Base-by-base conservation (phyloP, 2,888 invertebrate genomes). In the Xanthorhoe designata region DNA sequence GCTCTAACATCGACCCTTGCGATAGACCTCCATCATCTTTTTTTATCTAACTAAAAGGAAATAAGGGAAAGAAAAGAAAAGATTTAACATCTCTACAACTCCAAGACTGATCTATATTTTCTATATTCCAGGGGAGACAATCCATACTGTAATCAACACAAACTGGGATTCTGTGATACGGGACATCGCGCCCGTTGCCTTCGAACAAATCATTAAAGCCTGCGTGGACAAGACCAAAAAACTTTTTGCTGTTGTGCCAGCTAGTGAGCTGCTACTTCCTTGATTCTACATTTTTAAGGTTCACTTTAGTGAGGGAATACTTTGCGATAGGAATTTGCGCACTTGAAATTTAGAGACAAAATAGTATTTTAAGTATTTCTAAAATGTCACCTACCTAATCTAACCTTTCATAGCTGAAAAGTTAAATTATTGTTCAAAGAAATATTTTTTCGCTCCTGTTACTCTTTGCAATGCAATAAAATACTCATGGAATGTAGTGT, bases 121-220 rank as follows among this genome's bases (percentile, higher is more conserved):
- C 58, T 51, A 38, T 61, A 13, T 78, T 82, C 1, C 84, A 94
- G 94, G 85, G 49, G 84, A 89, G 18, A 88, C 87, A 13, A 86
- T 93, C 62, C 83, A 89, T 73, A 76, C 72, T 68, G 91, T 92
- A 72, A 87, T 93, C 77, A 93, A 94, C 78, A 85, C 86, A 62
- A 87, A 93, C 79, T 94, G 94, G 94, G 92, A 92, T 80, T 82
- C 88, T 32, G 92, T 94, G 78, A 92, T 94, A 74, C 77, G 84
- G n/a, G 93, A 94, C 78, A 88, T 94, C 68, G 93, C 91, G 13
- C 91, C 92, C 2, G 81, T 82, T 38, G 91, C 92, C 76, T 92
- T 93, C 80, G 81, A 89, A 70, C 88, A 91, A 71, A 91, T 93
- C 80, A 92, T 94, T 76, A 80, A 81, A 73, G 88, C 91, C 8